Base-by-base conservation (phyloP, 2,113 vertebrate species). In the Neotoma lepida region DNA sequence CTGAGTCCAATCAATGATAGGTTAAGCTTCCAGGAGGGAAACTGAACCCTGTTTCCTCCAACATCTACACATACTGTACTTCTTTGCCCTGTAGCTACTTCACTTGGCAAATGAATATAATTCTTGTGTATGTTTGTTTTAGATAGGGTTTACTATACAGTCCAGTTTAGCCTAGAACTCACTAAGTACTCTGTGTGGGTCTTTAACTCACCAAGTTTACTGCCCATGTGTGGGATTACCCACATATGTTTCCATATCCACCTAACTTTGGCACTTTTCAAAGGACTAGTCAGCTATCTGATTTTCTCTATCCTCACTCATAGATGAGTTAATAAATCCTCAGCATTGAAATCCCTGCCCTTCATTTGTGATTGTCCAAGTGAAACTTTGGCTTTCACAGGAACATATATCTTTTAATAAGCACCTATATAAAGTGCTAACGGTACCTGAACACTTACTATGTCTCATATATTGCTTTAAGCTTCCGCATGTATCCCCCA, bases 301-400 rank as follows among this genome's bases (percentile, higher is more conserved):
- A 33, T 61, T 93, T 86, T 22, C 41, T 94, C 17, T 51, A 22
- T 0, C 3, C 2, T 30, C 24, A 20, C 1, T 41, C 61, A 77
- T 4, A 10, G 4, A 30, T 33, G 18, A 76, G 8, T 74, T 98
- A 87, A 99, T 99, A 86, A 98, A 99, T 98, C 0, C 98, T 98
- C 13, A 0, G 1, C 8, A 30, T 24, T 41, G 26, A 9, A 93
- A 54, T 33, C 30, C 10, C 1, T 2, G 86, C 17, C 4, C 35
- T 49, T 13, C 18, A 2, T 68, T 73, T 54, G 18, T 0, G 0
- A 41, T 46, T 26, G 1, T 80, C 35, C 33, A 77, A 54, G 15
- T n/a, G 2, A 28, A 0, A 18, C 10, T 39, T 13, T 20, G 28
- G 0, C 26, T 68, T 66, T 61, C 0, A 28, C 39, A 20, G 49